Conservation (phyloP, 1,140 invertebrate species). For the Limonius californicus region DNA sequence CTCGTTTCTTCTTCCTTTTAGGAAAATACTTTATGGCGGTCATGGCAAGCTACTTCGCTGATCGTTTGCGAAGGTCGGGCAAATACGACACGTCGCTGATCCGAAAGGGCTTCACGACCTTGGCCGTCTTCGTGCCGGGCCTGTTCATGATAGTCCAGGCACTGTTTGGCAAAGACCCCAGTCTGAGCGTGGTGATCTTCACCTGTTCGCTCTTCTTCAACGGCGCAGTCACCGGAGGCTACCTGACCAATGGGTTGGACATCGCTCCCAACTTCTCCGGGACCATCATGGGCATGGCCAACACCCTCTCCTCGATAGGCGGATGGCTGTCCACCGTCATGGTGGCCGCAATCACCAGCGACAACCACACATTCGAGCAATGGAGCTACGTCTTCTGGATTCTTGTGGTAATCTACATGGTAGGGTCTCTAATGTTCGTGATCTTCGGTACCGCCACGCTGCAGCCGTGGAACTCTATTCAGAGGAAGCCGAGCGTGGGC, state of each 20-base stretch:
- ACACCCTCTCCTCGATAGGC: constrained; percentile 83
- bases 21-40: constrained; percentile 79
- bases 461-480: constrained; percentile 60
- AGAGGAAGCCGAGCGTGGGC: constrained; percentile 34
- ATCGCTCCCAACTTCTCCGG: constrained; percentile 89
- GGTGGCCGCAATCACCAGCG: constrained; percentile 76
- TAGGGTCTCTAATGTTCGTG: constrained; percentile 65
- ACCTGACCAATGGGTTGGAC: constrained; percentile 83
- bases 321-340: constrained; percentile 82
- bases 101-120: constrained; percentile 63
- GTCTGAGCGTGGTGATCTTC: constrained; percentile 69
- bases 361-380: constrained; percentile 67
- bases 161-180: constrained; percentile 64
- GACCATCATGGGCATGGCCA: constrained; percentile 86
- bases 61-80: constrained; percentile 60
- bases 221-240: constrained; percentile 81
- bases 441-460: constrained; percentile 67
- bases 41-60: constrained; percentile 63
- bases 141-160: constrained; percentile 68
- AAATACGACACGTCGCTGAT: constrained; percentile 66
- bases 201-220: constrained; percentile 75
- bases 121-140: constrained; percentile 59
- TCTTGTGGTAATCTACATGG: constrained; percentile 65
- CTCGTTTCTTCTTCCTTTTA: constrained; percentile 48
- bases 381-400: constrained; percentile 88